Evolutionary conservation across 2,113 vertebrate genomes (phyloP), one percentile per base, ranked within the genome.

Genomic region (Dicentrarchus labrax): DNA sequence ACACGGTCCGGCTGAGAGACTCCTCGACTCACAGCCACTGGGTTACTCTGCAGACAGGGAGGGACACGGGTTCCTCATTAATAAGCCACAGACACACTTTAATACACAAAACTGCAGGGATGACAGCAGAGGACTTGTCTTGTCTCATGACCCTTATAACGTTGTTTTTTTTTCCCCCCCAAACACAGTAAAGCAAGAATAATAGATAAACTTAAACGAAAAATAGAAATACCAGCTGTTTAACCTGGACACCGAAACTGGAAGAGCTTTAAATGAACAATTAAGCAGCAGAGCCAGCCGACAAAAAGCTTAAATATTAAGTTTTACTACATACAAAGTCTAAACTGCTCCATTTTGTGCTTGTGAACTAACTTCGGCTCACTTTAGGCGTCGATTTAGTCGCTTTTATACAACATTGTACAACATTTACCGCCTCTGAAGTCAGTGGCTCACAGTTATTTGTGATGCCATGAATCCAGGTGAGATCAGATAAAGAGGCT

Each of bases 11-110:
- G 82, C 77, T 92, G 89, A 71, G 84, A 91, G 10, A 91, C 86
- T 53, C 89, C 91, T 72, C 77, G 79, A 48, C 82, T 92, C 10
- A 90, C 84, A 24, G 90, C 86, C 19, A 77, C 80, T 5, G 91
- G 89, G 61, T 87, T 81, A 67, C 73, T 91, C 93, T 93, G 77
- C 53, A 61, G 16, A 69, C 13, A 78, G 45, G 15, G 36, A 6
- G 30, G 22, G 7, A 73, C 15, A 43, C 1, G 21, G 7, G 19
- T 8, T 17, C 3, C 4, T 30, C 30, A 30, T 11, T 2, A 68
- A 61, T 51, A 16, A 62, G 48, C 2, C 30, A 39, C 13, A 61
- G 21, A 66, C 5, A 54, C 43, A 70, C 22, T 21, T 5, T 1
- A 6, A 16, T 5, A 16, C 48, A 50, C 48, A 19, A 64, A 39